These are phyloP conservation scores for Tragelaphus buxtoni DNA, from an alignment of 2,113 vertebrate genomes.

Conservation along the genomic window DNA sequence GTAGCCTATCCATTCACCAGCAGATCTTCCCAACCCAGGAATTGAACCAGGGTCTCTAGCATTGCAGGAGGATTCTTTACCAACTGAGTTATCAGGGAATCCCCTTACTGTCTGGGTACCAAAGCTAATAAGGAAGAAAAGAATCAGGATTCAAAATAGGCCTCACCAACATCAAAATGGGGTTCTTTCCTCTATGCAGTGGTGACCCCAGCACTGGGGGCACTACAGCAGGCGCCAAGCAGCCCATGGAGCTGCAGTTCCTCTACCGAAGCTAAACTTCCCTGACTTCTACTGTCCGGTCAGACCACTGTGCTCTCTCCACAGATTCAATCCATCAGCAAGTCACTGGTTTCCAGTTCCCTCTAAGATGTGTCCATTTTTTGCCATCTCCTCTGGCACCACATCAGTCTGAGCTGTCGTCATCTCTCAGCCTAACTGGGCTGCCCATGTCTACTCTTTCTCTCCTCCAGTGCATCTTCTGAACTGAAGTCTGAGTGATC, in stretches of 20 bases:
- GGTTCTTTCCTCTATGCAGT: not conserved
- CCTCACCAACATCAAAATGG: not conserved
- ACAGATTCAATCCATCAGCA: not conserved
- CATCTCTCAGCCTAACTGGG: not conserved
- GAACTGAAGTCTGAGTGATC: not conserved
- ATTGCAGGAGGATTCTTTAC: not conserved
- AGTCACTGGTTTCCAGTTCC: not conserved
- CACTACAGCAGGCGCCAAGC: not conserved
- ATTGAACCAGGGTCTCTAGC: rapidly evolving
- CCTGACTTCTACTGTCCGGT: not conserved
- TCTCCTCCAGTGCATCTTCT: not conserved
- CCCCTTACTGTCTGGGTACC: not conserved
- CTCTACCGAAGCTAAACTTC: not conserved
- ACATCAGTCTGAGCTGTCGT: not conserved
- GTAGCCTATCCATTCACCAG: not conserved
- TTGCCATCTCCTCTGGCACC: not conserved
- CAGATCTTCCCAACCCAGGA: not conserved
- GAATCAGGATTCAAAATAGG: not conserved
- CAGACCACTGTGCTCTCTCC: not conserved
- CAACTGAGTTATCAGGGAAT: not conserved
- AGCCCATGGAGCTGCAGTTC: not conserved
- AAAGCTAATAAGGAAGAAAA: not conserved
- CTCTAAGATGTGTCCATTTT: not conserved
- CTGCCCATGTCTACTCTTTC: not conserved
- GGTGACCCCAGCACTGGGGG: not conserved